Evolutionary conservation across 2,113 vertebrate species (phyloP).

Genomic region (Cyprinodon tularosa): DNA sequence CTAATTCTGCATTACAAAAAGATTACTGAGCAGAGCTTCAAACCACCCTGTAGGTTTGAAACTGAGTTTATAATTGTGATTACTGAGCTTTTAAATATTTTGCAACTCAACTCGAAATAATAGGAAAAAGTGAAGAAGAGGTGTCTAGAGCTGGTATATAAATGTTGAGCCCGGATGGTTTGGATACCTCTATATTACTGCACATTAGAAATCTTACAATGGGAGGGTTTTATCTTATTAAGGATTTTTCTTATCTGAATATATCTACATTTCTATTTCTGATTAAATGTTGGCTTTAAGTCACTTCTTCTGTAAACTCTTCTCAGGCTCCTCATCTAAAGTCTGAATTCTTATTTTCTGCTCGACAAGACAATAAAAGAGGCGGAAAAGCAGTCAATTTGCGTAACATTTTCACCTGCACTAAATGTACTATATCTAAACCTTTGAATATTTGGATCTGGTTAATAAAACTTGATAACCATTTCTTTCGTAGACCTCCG

Average conservation of each 20-base stretch:
- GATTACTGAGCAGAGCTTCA: not conserved
- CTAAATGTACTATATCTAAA: not conserved
- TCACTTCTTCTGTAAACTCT: not conserved
- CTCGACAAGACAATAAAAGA: slow-evolving; percentile 6
- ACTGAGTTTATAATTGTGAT: not conserved
- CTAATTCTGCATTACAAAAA: slow-evolving; percentile 3
- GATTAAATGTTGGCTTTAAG: slow-evolving; percentile 3
- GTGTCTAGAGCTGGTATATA: not conserved
- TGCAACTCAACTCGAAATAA: not conserved
- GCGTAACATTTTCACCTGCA: slow-evolving; percentile 5
- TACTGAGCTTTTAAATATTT: not conserved
- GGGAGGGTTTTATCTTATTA: not conserved
- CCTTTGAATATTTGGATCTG: slow-evolving; percentile 11
- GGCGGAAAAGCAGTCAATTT: not conserved
- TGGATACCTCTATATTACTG: not conserved
- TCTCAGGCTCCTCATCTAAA: slow-evolving; percentile 1
- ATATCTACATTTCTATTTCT: slow-evolving; percentile 1
- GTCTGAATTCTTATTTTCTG: slow-evolving; percentile 14
- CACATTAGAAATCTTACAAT: not conserved
- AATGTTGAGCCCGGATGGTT: not conserved
- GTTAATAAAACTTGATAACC: not conserved
- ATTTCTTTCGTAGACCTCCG: not conserved
- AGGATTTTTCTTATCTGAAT: not conserved
- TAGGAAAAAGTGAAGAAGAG: not conserved
- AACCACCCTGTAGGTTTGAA: not conserved